Evolutionary conservation across 1,140 invertebrate genomes (phyloP).

Genomic region (Camponotus vicinus): DNA sequence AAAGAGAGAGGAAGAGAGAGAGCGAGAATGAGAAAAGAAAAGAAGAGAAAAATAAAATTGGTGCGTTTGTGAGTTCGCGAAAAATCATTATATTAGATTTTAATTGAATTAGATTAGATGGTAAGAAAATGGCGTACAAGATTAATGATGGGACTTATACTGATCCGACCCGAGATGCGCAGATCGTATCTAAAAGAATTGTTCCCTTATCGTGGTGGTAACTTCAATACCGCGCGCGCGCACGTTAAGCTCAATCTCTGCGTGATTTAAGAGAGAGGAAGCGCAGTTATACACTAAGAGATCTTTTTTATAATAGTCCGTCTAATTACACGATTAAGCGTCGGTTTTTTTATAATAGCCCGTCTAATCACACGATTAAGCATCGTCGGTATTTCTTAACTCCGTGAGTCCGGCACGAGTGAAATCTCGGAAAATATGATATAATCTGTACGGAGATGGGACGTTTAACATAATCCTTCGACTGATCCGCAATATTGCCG

Average conservation of each 20-base stretch:
- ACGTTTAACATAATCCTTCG: conserved; percentile 37
- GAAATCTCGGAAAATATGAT: conserved; percentile 23
- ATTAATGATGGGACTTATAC: conserved; percentile 22
- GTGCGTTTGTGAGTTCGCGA: not conserved
- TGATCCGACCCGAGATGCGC: not conserved
- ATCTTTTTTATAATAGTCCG: conserved; percentile 20
- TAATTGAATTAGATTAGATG: conserved; percentile 36
- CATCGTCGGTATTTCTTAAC: not conserved
- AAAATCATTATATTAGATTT: conserved; percentile 9
- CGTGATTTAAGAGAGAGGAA: conserved; percentile 19
- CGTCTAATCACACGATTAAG: conserved; percentile 1
- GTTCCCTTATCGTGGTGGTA: not conserved
- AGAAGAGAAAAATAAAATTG: not conserved
- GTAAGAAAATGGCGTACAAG: conserved; percentile 17
- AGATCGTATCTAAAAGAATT: not conserved
- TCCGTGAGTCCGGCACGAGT: not conserved
- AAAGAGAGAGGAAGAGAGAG: too few relatives aligned
- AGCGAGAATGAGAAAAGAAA: not conserved
- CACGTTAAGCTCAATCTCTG: not conserved
- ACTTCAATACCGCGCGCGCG: not conserved
- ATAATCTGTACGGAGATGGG: not conserved
- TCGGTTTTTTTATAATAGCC: not conserved
- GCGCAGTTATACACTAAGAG: not conserved
- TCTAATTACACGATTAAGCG: conserved; percentile 28
- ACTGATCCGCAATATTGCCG: conserved; percentile 33